Base-by-base conservation (phyloP, 2,888 invertebrate species). In the Hylaea fasciaria region DNA sequence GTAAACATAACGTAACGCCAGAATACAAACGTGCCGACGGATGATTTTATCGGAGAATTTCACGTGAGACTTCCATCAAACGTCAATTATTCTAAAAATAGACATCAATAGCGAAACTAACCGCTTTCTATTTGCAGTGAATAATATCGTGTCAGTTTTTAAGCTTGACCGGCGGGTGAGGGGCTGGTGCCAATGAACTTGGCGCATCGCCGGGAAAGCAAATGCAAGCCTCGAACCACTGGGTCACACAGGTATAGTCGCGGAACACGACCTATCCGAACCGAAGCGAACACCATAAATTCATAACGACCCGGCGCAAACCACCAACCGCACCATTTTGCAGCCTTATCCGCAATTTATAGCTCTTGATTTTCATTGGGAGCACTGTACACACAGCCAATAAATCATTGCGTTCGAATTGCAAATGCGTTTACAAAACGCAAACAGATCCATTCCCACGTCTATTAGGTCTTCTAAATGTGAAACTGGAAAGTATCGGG, bases 181-280 rank as follows among this genome's bases (percentile, higher is more conserved):
- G 69, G 71, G 68, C 67, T 68, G 77, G 81, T 87, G 88, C 86
- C 88, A 89, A 89, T 89, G 89, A 90, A 89, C 89, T 89, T 86
- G 83, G 79, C 79, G 78, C 80, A 79, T 79, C 80, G 82, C 59
- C 80, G 86, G 86, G 87, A 88, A 88, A 88, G 87, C 86, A 84
- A 85, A 83, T 81, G 80, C 82, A 66, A 82, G 80, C 77, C 77
- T 82, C 77, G 77, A 79, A 78, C 78, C 74, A 87, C 83, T 87
- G 82, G 89, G 87, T 87, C 87, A 87, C 78, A 81, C 78, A 80
- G 77, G 82, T 82, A 82, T 76, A 76, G 82, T 79, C 80, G 77
- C 78, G 77, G 76, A 81, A 82, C 81, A 73, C 78, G 74, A 74
- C 71, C 69, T 79, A 78, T 64, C 73, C 76, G 75, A 76, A 78